Percentiles rank a stretch among this genome's conserved stretches.
Evolutionary conservation across 2,797 vertebrate genomes (phyloP).

Genomic region (Diplodus sargus): DNA sequence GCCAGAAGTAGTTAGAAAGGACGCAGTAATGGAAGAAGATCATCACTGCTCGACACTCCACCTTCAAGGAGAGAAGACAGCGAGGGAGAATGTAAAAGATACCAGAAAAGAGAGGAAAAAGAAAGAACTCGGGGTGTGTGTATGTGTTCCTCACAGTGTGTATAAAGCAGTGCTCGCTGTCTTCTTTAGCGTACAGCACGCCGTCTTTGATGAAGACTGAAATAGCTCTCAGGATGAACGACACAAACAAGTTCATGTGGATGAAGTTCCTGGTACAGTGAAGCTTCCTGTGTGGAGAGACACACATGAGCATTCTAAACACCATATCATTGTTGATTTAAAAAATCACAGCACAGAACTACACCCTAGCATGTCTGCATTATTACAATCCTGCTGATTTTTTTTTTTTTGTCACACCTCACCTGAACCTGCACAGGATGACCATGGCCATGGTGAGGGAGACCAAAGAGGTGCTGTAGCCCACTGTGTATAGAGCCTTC

Average conservation of each 20-base stretch:
- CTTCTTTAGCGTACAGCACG: slow-evolving; percentile 92
- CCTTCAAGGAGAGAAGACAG: slow-evolving; percentile 73
- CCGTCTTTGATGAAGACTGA: slow-evolving; percentile 98
- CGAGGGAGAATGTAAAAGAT: background rate
- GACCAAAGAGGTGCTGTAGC: slow-evolving; percentile 96
- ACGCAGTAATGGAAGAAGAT: slow-evolving; percentile 99
- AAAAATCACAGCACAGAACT: background rate
- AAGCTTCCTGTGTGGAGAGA: slow-evolving; percentile 87
- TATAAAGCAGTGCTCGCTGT: slow-evolving; percentile 92
- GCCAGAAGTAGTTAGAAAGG: slow-evolving; percentile 99
- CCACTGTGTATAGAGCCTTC: slow-evolving; percentile 96
- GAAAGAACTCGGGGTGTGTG: background rate
- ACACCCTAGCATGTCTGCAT: background rate
- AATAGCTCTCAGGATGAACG: slow-evolving; percentile 95
- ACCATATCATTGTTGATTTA: background rate
- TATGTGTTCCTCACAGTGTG: slow-evolving; percentile 87
- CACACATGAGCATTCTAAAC: background rate
- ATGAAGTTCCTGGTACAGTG: slow-evolving; percentile 98
- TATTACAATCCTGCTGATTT: background rate
- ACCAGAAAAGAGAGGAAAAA: too few relatives aligned
- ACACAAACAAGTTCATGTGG: slow-evolving; percentile 98
- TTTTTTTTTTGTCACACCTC: slow-evolving; percentile 52
- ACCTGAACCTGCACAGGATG: slow-evolving; percentile 98
- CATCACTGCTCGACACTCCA: slow-evolving; percentile 95
- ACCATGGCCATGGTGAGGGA: slow-evolving; percentile 97